Conservation (phyloP, 64 coral and sea anemone species). For the Porites lutea region DNA sequence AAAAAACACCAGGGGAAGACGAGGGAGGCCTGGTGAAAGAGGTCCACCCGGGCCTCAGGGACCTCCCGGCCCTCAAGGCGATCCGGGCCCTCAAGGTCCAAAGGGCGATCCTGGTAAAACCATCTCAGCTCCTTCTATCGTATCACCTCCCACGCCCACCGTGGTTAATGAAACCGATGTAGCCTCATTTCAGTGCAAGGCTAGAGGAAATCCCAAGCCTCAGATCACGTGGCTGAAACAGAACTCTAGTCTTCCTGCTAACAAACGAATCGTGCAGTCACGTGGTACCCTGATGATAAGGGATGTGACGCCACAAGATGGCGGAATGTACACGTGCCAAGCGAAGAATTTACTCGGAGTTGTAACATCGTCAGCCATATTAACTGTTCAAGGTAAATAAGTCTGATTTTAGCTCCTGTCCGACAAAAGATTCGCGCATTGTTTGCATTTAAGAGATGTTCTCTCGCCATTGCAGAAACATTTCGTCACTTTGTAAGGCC, state of each 20-base stretch:
- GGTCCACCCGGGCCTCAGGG: slow-evolving; percentile 23
- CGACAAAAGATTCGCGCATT: too few species aligned
- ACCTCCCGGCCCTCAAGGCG: slow-evolving; percentile 19
- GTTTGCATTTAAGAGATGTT: too few species aligned
- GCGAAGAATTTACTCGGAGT: slow-evolving; percentile 37
- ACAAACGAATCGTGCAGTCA: background rate
- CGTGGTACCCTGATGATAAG: slow-evolving; percentile 3
- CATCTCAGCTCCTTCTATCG: slow-evolving; percentile 23
- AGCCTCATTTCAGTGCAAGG: slow-evolving; percentile 44
- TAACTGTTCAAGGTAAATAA: slow-evolving; percentile 46
- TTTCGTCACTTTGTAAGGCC: too few species aligned
- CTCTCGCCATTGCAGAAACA: too few species aligned
- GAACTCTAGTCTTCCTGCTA: background rate
- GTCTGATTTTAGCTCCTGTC: background rate
- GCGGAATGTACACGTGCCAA: slow-evolving; percentile 32
- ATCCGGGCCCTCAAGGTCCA: slow-evolving; percentile 36
- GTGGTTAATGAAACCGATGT: slow-evolving; percentile 37
- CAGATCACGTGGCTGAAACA: slow-evolving; percentile 16
- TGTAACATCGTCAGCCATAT: background rate
- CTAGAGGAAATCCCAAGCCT: slow-evolving; percentile 29
- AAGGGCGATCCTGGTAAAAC: slow-evolving; percentile 49
- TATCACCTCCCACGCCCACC: background rate
- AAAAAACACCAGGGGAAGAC: slow-evolving; percentile 28
- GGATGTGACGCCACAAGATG: slow-evolving; percentile 6
- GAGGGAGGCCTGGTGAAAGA: slow-evolving; percentile 16